Conservation (phyloP, 2,888 invertebrate species). For the Brenthis daphne region DNA sequence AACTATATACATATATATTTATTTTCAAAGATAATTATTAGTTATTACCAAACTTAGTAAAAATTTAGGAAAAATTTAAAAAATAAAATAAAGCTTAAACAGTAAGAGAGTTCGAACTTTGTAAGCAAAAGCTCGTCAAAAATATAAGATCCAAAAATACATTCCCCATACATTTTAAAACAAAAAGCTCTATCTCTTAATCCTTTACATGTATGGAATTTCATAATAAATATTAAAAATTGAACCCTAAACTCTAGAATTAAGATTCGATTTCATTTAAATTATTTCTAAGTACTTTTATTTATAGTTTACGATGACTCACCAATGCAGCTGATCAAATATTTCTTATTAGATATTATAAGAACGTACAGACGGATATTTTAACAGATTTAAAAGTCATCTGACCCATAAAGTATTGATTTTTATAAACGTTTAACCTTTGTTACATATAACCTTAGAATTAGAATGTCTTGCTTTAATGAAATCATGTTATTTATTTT, state of each 20-base stretch:
- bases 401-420: background rate
- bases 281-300: constrained; percentile 26
- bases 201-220: constrained; percentile 13
- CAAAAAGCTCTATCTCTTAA: constrained; percentile 9
- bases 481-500: no score
- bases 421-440: no score
- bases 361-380: constrained; percentile 20
- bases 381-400: constrained; percentile 1
- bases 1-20: no score
- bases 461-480: no score
- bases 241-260: background rate
- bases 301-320: constrained; percentile 37
- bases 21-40: no score
- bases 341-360: constrained; percentile 40
- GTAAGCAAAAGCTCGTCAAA: no score
- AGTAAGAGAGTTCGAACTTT: no score
- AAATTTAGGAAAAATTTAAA: no score
- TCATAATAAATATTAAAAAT: background rate
- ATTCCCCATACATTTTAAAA: constrained; percentile 6
- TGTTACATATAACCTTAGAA: no score
- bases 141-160: background rate
- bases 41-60: no score
- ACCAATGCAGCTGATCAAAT: constrained; percentile 42
- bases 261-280: constrained; percentile 10
- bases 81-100: no score